phyloP scores from a whole-genome alignment of 2,888 invertebrate genomes.

The Strigamia crassipes region DNA sequence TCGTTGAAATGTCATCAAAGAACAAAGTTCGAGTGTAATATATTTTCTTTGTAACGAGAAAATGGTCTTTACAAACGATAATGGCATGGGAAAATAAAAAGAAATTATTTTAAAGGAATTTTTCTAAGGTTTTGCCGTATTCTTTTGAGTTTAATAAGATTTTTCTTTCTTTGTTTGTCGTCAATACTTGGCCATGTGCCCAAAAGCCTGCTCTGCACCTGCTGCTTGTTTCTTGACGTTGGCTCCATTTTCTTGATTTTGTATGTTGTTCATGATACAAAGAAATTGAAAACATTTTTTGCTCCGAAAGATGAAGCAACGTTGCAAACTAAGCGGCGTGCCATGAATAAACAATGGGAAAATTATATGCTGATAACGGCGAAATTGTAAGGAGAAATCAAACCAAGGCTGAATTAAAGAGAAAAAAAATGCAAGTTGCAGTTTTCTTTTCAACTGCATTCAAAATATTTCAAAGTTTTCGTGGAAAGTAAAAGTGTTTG shows the following conservation, averaged over 20 bases:
- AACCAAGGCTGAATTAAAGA: neutral
- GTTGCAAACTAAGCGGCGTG: neutral
- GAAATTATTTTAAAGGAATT: neutral
- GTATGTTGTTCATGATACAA: slow-evolving; percentile 37
- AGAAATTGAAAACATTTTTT: slow-evolving; percentile 31
- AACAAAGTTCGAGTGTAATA: slow-evolving; percentile 7
- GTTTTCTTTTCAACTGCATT: neutral
- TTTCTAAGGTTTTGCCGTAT: neutral
- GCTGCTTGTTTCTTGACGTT: slow-evolving; percentile 29
- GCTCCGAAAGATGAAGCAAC: slow-evolving; percentile 1
- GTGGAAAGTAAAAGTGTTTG: no score
- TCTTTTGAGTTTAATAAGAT: neutral
- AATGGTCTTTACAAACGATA: neutral
- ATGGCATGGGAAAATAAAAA: neutral
- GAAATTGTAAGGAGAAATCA: neutral
- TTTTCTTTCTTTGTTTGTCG: slow-evolving; percentile 6
- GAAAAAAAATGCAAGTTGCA: neutral
- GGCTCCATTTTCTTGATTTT: slow-evolving; percentile 26
- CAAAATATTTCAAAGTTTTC: no score
- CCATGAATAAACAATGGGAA: slow-evolving; percentile 7
- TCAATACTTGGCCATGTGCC: slow-evolving; percentile 27
- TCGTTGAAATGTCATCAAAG: slow-evolving; percentile 37
- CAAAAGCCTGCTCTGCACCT: slow-evolving; percentile 2
- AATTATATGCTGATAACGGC: slow-evolving; percentile 7
- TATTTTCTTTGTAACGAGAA: neutral